These are phyloP conservation scores for Leptopilina drosophilae DNA, from an alignment of 2,888 invertebrate species.

Conservation along the genomic window DNA sequence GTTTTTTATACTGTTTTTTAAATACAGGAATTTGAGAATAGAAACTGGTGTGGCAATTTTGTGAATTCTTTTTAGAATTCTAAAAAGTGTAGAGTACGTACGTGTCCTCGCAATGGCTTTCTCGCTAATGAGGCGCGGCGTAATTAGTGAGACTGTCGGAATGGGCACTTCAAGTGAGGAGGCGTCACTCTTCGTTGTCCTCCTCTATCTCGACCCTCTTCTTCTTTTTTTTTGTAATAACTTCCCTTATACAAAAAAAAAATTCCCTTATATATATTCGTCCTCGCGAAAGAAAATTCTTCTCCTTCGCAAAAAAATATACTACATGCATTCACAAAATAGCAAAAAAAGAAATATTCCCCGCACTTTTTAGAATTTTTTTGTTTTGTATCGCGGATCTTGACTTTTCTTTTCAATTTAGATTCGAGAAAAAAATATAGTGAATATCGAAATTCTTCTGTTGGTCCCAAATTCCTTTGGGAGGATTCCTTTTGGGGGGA, in stretches of 20 bases:
- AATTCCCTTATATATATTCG: not conserved
- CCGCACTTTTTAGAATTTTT: too few relatives aligned
- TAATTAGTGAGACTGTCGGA: slow-evolving; percentile 77
- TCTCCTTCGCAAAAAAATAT: not conserved
- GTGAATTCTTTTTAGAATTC: not conserved
- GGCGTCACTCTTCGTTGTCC: slow-evolving; percentile 52
- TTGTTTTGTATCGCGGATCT: too few relatives aligned
- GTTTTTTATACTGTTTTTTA: too few relatives aligned
- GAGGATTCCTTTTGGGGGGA: too few relatives aligned
- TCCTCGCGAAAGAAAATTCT: slow-evolving; percentile 20
- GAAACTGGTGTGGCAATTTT: too few relatives aligned
- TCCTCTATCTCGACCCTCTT: slow-evolving; percentile 26
- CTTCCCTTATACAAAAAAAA: not conserved
- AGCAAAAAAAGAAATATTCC: too few relatives aligned
- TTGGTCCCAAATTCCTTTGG: too few relatives aligned
- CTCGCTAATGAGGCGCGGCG: slow-evolving; percentile 76
- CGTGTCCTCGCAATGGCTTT: slow-evolving; percentile 57
- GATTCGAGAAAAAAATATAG: not conserved
- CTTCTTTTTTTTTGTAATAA: not conserved
- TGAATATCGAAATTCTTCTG: slow-evolving; percentile 23
- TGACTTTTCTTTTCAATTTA: not conserved
- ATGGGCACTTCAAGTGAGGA: slow-evolving; percentile 60
- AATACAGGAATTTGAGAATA: too few relatives aligned
- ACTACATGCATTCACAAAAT: not conserved
- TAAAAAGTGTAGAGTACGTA: slow-evolving; percentile 44